Evolutionary conservation across 35 echinoderm and acorn worm genomes (phyloP).

Genomic region (Ptychodera flava): DNA sequence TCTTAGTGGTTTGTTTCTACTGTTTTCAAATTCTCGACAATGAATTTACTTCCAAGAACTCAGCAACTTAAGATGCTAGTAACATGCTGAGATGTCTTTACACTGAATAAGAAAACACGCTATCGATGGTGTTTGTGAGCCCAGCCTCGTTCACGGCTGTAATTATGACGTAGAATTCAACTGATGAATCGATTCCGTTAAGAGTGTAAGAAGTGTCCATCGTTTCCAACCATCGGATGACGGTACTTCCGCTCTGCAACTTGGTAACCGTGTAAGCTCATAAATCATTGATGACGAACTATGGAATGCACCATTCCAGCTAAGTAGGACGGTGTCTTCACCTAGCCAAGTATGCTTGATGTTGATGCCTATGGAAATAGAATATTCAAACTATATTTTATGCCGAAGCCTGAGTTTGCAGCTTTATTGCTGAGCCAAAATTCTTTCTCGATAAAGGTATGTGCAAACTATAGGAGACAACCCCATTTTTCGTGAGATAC

Average conservation of each 20-base stretch:
- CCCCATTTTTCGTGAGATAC: no score
- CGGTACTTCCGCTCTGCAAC: background rate
- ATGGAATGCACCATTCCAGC: slow-evolving; percentile 9
- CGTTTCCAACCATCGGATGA: slow-evolving; percentile 28
- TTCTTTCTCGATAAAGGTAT: no score
- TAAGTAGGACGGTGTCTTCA: background rate
- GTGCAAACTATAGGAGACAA: no score
- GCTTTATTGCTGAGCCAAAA: no score
- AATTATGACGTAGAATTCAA: slow-evolving; percentile 15
- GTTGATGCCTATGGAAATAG: no score
- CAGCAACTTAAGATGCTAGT: no score
- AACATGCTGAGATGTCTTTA: no score
- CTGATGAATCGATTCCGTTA: background rate
- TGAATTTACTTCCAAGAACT: no score
- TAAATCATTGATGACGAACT: slow-evolving; percentile 6
- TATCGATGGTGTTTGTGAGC: background rate
- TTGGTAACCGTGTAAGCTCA: background rate
- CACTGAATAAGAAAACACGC: background rate
- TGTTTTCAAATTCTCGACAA: no score
- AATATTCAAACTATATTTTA: no score
- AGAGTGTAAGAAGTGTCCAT: slow-evolving; percentile 8
- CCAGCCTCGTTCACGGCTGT: slow-evolving; percentile 30
- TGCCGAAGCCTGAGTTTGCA: no score
- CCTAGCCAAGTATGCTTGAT: background rate
- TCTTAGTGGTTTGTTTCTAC: no score